Evolutionary conservation across 2,113 vertebrate genomes (phyloP).

Genomic region (Mesocricetus auratus): DNA sequence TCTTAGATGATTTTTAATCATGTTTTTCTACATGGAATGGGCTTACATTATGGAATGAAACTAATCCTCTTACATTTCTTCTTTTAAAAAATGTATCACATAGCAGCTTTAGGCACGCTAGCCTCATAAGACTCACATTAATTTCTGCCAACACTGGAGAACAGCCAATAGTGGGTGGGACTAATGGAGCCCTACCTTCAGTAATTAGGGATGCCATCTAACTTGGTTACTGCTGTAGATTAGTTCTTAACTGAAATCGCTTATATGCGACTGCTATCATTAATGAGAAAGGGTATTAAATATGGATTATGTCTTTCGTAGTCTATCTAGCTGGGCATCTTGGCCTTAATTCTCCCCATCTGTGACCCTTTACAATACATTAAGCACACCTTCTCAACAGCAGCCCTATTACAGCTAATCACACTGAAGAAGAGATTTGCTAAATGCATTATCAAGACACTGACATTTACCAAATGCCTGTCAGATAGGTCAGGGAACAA

Average conservation of each 20-base stretch:
- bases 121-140: slow-evolving; percentile 44
- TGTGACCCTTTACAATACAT: slow-evolving; percentile 83
- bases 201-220: slow-evolving; percentile 67
- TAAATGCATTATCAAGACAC: slow-evolving; percentile 79
- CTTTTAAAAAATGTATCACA: slow-evolving; percentile 9
- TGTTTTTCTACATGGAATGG: slow-evolving; percentile 42
- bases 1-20: slow-evolving; percentile 39
- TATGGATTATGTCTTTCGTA: slow-evolving; percentile 83
- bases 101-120: neutral
- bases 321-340: slow-evolving; percentile 78
- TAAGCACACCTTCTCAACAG: slow-evolving; percentile 81
- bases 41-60: slow-evolving; percentile 38
- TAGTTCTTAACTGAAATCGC: slow-evolving; percentile 78
- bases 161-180: slow-evolving; percentile 28
- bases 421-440: slow-evolving; percentile 76
- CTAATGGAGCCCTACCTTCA: slow-evolving; percentile 66
- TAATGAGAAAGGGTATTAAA: slow-evolving; percentile 76
- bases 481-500: slow-evolving; percentile 78
- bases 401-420: slow-evolving; percentile 82
- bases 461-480: slow-evolving; percentile 81
- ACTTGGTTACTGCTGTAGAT: slow-evolving; percentile 69
- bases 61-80: neutral
- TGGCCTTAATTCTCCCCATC: slow-evolving; percentile 79
- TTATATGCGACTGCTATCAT: slow-evolving; percentile 63
- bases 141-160: slow-evolving; percentile 58